These are phyloP conservation scores for Willowsia nigromaculata DNA, from an alignment of 2,888 invertebrate genomes.

Conservation along the genomic window DNA sequence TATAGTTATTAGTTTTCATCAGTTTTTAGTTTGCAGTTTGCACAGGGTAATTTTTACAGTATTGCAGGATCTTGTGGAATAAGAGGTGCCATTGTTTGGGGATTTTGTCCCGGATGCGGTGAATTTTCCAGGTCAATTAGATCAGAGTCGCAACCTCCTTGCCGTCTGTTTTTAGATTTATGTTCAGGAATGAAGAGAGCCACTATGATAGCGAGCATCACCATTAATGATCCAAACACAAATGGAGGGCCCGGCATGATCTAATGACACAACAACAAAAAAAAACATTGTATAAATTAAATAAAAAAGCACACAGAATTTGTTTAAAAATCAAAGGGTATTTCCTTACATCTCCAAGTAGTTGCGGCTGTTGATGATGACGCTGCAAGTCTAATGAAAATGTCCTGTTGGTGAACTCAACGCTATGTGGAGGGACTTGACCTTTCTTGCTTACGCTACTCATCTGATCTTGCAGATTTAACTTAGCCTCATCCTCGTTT, in stretches of 20 bases:
- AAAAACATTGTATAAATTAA: neutral
- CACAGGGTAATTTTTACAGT: conserved; percentile 73
- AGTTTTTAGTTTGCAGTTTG: conserved; percentile 63
- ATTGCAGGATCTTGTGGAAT: conserved; percentile 78
- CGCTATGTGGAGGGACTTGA: conserved; percentile 31
- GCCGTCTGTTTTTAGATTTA: conserved; percentile 74
- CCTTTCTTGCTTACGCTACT: conserved; percentile 46
- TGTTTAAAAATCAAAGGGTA: too few species aligned
- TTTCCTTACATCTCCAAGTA: conserved; percentile 62
- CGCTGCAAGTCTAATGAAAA: conserved; percentile 21
- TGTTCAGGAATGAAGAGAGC: conserved; percentile 92
- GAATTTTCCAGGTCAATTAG: conserved; percentile 78
- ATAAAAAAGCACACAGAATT: too few species aligned
- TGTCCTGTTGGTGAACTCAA: conserved; percentile 53
- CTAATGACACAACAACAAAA: conserved; percentile 81
- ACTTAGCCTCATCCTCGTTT: conserved; percentile 85
- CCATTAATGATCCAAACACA: conserved; percentile 97
- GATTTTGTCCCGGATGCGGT: conserved; percentile 73
- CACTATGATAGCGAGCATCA: conserved; percentile 96
- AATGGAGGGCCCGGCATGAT: conserved; percentile 98
- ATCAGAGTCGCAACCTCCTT: conserved; percentile 77
- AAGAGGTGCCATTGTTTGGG: conserved; percentile 78
- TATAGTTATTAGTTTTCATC: conserved; percentile 46
- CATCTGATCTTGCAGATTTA: conserved; percentile 72
- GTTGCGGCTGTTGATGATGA: conserved; percentile 34